Evolutionary conservation across 2,113 vertebrate species (phyloP), one percentile per base, ranked within the genome.

Genomic region (Spheniscus mendiculus): DNA sequence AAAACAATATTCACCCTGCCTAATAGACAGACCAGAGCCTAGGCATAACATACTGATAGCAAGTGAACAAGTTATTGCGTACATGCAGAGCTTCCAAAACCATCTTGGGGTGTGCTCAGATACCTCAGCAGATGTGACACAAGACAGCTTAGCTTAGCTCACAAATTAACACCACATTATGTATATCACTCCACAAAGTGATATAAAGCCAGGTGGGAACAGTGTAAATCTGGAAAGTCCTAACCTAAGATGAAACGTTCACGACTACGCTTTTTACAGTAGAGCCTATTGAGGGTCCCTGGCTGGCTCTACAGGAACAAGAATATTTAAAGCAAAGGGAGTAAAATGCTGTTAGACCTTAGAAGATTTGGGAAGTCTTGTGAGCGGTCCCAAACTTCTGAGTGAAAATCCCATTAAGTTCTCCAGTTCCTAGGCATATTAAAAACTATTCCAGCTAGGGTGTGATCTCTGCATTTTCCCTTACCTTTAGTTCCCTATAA

Each of bases 401-500:
- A 79, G 8, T n/a, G 42, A 93, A 85, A 91, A 85, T n/a, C 9
- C 15, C 61, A 69, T 9, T 0, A 84, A 36, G 29, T 58, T 87
- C 17, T 52, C 65, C 23, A 69, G 26, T 53, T 93, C 58, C 50
- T 52, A 76, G 15, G 23, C 15, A 14, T n/a, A 85, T 9, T 50
- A 56, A 79, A n/a, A 87, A 12, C 11, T 34, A 4, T 22, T 77
- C 82, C 63, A 47, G 49, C 42, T 56, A 42, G 18, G 25, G 29
- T 55, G 42, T 27, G 22, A 34, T 42, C 36, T 82, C 61, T 82
- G 80, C 40, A 40, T 38, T 65, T 87, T 55, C 42, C 53, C 87
- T 97, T 95, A 98, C 98, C 98, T 90, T 96, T 82, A 98, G 89
- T 11, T 97, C 95, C 78, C 95, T 97, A 38, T 81, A 91, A 63